Evolutionary conservation across 2,888 invertebrate genomes (phyloP).

Genomic region (Arge pagana): DNA sequence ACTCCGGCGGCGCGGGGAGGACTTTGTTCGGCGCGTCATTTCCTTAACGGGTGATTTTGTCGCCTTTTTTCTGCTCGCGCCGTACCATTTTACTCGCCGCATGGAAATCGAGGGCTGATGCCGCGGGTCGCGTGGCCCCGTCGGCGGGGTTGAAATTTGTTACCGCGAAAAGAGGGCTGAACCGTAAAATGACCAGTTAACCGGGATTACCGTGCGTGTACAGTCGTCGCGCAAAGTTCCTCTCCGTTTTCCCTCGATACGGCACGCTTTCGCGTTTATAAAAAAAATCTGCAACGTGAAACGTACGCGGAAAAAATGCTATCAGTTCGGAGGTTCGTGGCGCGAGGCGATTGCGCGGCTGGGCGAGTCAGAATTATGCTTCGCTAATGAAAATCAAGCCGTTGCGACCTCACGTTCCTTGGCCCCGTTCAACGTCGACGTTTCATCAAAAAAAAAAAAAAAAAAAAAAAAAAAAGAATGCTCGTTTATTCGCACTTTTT

Average conservation of each 20-base stretch:
- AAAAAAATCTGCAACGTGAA: neutral
- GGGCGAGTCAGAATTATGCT: too few relatives aligned
- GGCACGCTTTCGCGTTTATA: neutral
- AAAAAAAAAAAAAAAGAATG: too few relatives aligned
- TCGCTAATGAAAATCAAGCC: too few relatives aligned
- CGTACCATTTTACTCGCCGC: conserved; percentile 1
- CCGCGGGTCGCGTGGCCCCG: too few relatives aligned
- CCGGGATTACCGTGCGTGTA: conserved; percentile 13
- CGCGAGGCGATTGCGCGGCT: conserved; percentile 3
- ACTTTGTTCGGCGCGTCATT: conserved; percentile 1
- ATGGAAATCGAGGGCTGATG: neutral
- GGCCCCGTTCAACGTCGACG: too few relatives aligned
- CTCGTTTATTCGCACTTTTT: too few relatives aligned
- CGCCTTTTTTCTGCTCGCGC: neutral
- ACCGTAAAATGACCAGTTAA: conserved; percentile 11
- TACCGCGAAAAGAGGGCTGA: neutral
- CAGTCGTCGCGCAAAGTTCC: conserved; percentile 7
- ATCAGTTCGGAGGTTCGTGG: neutral
- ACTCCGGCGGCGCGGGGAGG: neutral
- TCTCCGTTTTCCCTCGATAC: conserved; percentile 10
- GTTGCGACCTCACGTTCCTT: too few relatives aligned
- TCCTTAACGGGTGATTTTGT: conserved; percentile 14
- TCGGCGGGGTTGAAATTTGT: conserved; percentile 14
- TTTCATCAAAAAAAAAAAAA: too few relatives aligned
- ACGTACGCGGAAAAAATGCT: neutral